Evolutionary conservation across 1,140 invertebrate genomes (phyloP).

Genomic region (Drosophila bocki): DNA sequence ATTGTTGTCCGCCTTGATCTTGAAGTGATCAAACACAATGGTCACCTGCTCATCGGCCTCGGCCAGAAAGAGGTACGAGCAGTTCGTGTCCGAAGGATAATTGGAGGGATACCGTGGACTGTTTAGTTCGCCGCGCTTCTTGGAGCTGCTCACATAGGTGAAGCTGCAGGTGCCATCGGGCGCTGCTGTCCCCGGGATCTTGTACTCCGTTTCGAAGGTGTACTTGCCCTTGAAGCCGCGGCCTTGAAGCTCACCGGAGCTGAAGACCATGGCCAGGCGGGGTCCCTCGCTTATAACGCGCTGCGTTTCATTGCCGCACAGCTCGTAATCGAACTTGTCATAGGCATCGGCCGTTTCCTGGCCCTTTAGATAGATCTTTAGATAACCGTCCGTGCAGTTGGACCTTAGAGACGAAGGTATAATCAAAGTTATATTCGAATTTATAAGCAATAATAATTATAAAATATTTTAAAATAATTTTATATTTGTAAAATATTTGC

Average conservation of each 20-base stretch:
- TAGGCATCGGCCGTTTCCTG: constrained; percentile 96
- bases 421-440: background rate
- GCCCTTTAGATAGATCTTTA: constrained; percentile 96
- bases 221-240: constrained; percentile 94
- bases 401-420: constrained; percentile 84
- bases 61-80: constrained; percentile 95
- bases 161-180: constrained; percentile 96
- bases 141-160: constrained; percentile 93
- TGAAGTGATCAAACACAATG: constrained; percentile 96
- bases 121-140: constrained; percentile 96
- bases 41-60: constrained; percentile 95
- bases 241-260: constrained; percentile 94
- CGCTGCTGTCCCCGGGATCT: constrained; percentile 96
- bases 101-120: constrained; percentile 97
- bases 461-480: too few relatives aligned
- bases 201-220: constrained; percentile 90
- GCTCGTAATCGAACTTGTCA: constrained; percentile 96
- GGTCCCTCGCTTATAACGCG: constrained; percentile 94
- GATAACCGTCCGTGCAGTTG: constrained; percentile 94
- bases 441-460: background rate
- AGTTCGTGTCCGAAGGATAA: constrained; percentile 97
- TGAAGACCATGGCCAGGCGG: constrained; percentile 96
- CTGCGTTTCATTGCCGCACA: constrained; percentile 93
- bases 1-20: constrained; percentile 90
- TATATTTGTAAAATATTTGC: too few relatives aligned